These are phyloP conservation scores for Syndactyla subalaris DNA, from an alignment of 2,797 vertebrate genomes.

Conservation along the genomic window DNA sequence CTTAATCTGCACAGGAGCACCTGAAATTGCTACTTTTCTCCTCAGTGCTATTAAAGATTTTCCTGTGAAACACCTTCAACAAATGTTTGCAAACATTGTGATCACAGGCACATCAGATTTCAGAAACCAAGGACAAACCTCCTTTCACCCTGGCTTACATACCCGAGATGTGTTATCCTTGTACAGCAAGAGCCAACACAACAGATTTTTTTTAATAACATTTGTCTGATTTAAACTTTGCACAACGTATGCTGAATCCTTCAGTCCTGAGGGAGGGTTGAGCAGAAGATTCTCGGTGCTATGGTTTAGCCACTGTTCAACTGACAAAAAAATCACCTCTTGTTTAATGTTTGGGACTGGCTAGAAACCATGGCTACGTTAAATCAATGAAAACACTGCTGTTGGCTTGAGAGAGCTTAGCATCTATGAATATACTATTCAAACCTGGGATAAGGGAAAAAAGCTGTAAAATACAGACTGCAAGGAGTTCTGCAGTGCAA, in stretches of 20 bases:
- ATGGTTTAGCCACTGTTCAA: not conserved
- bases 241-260: not conserved
- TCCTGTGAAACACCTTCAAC: not conserved
- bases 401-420: not conserved
- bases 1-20: not conserved
- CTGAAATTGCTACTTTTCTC: not conserved
- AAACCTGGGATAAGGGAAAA: not conserved
- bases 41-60: not conserved
- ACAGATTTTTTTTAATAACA: not conserved
- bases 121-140: not conserved
- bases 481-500: not conserved
- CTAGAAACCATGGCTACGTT: not conserved
- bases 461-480: not conserved
- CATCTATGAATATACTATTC: not conserved
- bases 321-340: not conserved
- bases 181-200: not conserved
- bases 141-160: not conserved
- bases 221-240: not conserved
- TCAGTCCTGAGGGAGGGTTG: not conserved
- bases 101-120: not conserved
- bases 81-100: not conserved
- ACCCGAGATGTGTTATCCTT: not conserved
- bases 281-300: not conserved
- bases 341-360: not conserved
- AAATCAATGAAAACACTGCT: constrained; percentile 18